Percentiles rank a stretch among this genome's conserved stretches.
Conservation (phyloP, 2,113 vertebrate species). For the Cisticola juncidis region DNA sequence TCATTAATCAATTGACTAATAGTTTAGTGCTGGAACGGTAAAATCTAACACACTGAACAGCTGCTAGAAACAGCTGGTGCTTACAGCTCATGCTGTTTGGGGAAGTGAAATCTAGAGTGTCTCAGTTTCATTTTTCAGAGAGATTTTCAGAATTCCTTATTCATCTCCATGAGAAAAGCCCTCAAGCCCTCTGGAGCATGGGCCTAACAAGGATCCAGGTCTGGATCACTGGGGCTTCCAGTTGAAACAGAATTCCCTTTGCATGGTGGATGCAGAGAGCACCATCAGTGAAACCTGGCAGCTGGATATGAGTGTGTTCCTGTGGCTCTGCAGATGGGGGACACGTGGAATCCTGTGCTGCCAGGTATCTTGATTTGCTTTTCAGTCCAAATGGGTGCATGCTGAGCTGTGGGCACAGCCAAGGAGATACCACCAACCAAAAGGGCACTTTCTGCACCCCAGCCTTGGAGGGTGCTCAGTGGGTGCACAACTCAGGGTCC, state of each 20-base stretch:
- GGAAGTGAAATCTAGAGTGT: background rate
- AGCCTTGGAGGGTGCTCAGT: accelerated
- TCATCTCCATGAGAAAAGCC: background rate
- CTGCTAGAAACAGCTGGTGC: slow-evolving; percentile 47
- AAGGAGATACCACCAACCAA: background rate
- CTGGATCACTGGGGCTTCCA: background rate
- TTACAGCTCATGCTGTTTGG: background rate
- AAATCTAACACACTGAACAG: background rate
- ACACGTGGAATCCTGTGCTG: accelerated
- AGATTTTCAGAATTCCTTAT: background rate
- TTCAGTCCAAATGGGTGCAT: accelerated
- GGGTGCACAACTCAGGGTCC: background rate
- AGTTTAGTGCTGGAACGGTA: background rate
- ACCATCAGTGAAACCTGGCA: background rate
- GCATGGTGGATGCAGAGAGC: background rate
- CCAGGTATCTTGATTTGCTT: background rate
- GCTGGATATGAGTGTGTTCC: background rate
- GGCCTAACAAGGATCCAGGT: background rate
- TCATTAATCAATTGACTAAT: slow-evolving; percentile 64
- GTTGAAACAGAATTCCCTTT: background rate
- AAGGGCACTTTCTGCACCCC: background rate
- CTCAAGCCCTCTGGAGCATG: background rate
- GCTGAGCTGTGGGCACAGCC: background rate
- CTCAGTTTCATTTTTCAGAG: background rate
- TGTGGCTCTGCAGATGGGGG: background rate